phyloP scores from a whole-genome alignment of 2,888 invertebrate genomes.

The Hirtodrosophila cameraria region DNA sequence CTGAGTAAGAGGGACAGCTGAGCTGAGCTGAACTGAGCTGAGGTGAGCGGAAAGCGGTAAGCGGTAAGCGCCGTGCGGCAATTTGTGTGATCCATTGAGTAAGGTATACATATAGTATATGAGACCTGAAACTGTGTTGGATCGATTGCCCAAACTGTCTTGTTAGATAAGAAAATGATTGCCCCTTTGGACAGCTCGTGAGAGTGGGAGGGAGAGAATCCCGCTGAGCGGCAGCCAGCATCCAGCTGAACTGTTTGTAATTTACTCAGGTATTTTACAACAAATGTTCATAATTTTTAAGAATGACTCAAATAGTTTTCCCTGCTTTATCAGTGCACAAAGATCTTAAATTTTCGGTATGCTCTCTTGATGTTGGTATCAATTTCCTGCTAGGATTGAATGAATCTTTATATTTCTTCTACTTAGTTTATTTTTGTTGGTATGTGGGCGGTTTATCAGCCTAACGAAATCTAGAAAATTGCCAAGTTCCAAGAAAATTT shows the following conservation, averaged over 20 bases:
- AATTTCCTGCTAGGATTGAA: slow-evolving; percentile 75
- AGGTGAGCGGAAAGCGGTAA: slow-evolving; percentile 16
- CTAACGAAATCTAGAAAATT: slow-evolving; percentile 60
- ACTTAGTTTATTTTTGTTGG: not conserved
- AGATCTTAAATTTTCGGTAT: slow-evolving; percentile 50
- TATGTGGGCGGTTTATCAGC: slow-evolving; percentile 64
- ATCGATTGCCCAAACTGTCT: slow-evolving; percentile 71
- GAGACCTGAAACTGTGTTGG: slow-evolving; percentile 36
- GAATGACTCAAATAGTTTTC: slow-evolving; percentile 70
- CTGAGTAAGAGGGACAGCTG: slow-evolving; percentile 9
- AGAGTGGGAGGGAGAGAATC: slow-evolving; percentile 12
- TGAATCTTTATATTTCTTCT: slow-evolving; percentile 48
- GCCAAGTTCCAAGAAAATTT: slow-evolving; percentile 62
- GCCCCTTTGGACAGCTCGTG: slow-evolving; percentile 33
- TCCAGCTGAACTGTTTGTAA: slow-evolving; percentile 39
- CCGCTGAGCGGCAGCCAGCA: slow-evolving; percentile 50
- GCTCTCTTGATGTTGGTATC: slow-evolving; percentile 66
- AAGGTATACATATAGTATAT: too few species aligned
- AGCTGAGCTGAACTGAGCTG: too few species aligned
- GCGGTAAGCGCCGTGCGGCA: slow-evolving; percentile 57
- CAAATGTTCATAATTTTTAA: slow-evolving; percentile 79
- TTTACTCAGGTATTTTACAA: slow-evolving; percentile 74
- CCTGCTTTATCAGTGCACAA: slow-evolving; percentile 47
- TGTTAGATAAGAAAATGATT: slow-evolving; percentile 76
- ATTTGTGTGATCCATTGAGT: slow-evolving; percentile 76